Evolutionary conservation across 2,113 vertebrate species (phyloP), one percentile per base, ranked within the genome.

Genomic region (Coreoperca whiteheadi): DNA sequence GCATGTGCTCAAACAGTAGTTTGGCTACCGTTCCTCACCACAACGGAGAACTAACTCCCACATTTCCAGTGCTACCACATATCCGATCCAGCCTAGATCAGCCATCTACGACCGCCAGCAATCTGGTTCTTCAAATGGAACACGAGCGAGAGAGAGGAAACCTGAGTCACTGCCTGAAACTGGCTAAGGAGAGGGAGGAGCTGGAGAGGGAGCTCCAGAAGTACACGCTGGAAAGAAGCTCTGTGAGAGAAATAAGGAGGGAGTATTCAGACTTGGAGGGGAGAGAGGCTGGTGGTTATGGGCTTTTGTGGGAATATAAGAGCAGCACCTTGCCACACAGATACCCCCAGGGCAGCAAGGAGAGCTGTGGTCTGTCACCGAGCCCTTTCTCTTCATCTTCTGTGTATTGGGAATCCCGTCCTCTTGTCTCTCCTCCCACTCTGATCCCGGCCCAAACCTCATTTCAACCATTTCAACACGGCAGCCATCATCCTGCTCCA

Each of bases 121-220:
- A 85, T 8, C 84, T 96, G 73, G 94, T 96, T 48, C 94, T 95
- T 34, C 95, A 96, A 77, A 96, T 96, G 96, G 96, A 96, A 74
- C 95, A 95, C 14, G 96, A 96, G 85, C 88, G 94, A 3, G 96
- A 96, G 65, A 83, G 43, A 21, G 95, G 94, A 12, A 96, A 96
- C 90, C 90, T 96, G n/a, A 96, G 87, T 51, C 93, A 67, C n/a
- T 96, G 95, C 72, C 81, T 96, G 68, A 92, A 87, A 50, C 85
- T 96, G 75, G 95, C 95, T 69, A 88, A 87, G 46, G 96, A 96
- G 84, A 81, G 96, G 75, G 95, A 95, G 85, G 90, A 93, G 71
- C 82, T 96, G 60, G 95, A 96, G 86, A 90, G 68, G 51, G 94
- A 96, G 88, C 81, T 96, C 23, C 83, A 75, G 28, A 93, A 65